phyloP scores from a whole-genome alignment of 2,888 invertebrate species.

The Heliconius erato region DNA sequence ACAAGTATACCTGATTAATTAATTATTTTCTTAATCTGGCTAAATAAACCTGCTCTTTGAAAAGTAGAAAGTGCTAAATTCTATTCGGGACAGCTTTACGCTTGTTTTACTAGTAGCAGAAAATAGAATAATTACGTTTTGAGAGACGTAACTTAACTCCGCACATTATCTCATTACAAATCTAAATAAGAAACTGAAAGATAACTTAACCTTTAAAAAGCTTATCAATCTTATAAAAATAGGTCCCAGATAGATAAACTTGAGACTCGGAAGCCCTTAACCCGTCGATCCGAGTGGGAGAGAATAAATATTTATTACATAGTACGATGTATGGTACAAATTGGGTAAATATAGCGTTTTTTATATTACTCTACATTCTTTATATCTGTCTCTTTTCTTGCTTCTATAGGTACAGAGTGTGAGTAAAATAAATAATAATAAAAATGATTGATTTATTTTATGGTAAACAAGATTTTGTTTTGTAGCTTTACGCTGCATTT shows the following conservation, averaged over 20 bases:
- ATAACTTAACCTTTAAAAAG: not conserved
- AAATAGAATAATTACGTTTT: not conserved
- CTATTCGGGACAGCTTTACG: too few relatives aligned
- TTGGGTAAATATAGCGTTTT: not conserved
- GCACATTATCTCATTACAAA: not conserved
- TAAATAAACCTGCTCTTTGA: too few relatives aligned
- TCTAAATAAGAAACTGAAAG: not conserved
- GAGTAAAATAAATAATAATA: too few relatives aligned
- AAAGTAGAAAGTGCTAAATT: too few relatives aligned
- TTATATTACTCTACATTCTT: not conserved
- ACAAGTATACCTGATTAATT: too few relatives aligned
- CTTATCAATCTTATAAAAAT: slow-evolving; percentile 52
- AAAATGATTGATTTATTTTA: too few relatives aligned
- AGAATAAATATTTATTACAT: slow-evolving; percentile 79
- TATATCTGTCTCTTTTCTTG: not conserved
- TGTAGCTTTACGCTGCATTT: too few relatives aligned
- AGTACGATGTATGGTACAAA: slow-evolving; percentile 59
- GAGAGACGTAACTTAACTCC: not conserved
- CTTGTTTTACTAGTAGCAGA: too few relatives aligned
- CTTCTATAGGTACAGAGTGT: too few relatives aligned
- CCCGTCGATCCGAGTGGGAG: slow-evolving; percentile 67
- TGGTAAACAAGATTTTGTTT: too few relatives aligned
- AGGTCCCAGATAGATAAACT: slow-evolving; percentile 56
- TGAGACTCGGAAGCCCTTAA: slow-evolving; percentile 63
- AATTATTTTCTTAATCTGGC: too few relatives aligned